Conservation (phyloP, 2,113 vertebrate genomes). For the Columba janthina region DNA sequence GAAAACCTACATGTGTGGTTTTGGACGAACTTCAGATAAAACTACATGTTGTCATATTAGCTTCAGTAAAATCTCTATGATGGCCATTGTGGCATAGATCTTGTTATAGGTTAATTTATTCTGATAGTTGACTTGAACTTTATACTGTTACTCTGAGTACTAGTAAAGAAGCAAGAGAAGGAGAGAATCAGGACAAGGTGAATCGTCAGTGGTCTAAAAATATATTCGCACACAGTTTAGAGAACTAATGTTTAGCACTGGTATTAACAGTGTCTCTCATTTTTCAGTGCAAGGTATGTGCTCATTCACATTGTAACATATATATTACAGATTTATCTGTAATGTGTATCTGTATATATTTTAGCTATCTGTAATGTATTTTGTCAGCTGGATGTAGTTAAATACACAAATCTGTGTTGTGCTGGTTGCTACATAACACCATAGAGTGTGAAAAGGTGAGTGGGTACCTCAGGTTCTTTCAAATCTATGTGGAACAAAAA, state of each 20-base stretch:
- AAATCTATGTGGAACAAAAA: neutral
- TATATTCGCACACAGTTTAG: neutral
- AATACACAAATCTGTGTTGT: neutral
- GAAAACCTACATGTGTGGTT: neutral
- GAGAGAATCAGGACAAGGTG: neutral
- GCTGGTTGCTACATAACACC: neutral
- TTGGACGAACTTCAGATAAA: neutral
- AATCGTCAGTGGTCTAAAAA: neutral
- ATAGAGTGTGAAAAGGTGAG: neutral
- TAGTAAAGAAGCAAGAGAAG: neutral
- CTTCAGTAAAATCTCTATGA: neutral
- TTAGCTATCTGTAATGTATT: neutral
- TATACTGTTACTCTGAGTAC: neutral
- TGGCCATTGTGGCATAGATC: neutral
- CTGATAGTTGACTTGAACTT: neutral
- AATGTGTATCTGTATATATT: neutral
- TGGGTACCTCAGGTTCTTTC: neutral
- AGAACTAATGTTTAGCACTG: neutral
- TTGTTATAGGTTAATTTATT: neutral
- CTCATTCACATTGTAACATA: neutral
- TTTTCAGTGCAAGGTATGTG: neutral
- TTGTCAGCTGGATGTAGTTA: neutral
- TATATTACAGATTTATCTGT: neutral
- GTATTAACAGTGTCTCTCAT: neutral
- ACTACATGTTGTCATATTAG: neutral